Evolutionary conservation across 2,113 vertebrate species (phyloP), one percentile per base, ranked within the genome.

Genomic region (Ochotona princeps): DNA sequence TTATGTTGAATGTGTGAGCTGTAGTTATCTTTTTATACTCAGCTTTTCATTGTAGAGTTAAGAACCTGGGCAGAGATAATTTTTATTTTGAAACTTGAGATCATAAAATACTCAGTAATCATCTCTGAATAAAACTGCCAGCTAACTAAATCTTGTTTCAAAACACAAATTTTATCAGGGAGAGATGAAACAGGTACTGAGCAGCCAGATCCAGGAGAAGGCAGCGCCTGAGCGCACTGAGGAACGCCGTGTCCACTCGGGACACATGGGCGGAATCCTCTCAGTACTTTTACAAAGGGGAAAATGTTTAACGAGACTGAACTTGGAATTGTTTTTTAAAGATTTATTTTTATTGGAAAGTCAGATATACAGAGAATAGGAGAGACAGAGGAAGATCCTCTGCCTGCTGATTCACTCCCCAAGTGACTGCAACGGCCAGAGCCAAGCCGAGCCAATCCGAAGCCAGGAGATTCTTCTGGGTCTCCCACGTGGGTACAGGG

Each of bases 11-110:
- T 35, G 30, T 87, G 25, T 61, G 44, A 87, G 82, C 5, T 79
- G 49, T 14, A 94, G 25, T 51, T 32, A 49, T 12, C 20, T 89
- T 54, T 38, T 38, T 76, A 61, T 9, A 81, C 28, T 91, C 30
- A 66, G 32, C 74, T 89, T 28, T 83, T 95, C 69, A 67, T 57
- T 87, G 72, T 14, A 76, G 44, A 92, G 11, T 91, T 78, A 94
- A 93, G 4, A 70, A 69, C 49, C 26, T 51, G 28, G 44, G 11
- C n/a, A 82, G 60, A 28, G 60, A 57, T 18, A 81, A 32, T 63
- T 47, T 91, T 90, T 88, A 44, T 57, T 87, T 87, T 82, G 9
- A 94, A 83, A 72, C 70, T 21, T 67, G 60, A 88, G 51, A 66
- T 76, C 54, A 57, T 1, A 81, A 4, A 44, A 44, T 44, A 28